A percentile compares a stretch with the other conserved stretches of the same genome.
phyloP scores from a whole-genome alignment of 2,113 vertebrate species.

The Rhagologus leucostigma region DNA sequence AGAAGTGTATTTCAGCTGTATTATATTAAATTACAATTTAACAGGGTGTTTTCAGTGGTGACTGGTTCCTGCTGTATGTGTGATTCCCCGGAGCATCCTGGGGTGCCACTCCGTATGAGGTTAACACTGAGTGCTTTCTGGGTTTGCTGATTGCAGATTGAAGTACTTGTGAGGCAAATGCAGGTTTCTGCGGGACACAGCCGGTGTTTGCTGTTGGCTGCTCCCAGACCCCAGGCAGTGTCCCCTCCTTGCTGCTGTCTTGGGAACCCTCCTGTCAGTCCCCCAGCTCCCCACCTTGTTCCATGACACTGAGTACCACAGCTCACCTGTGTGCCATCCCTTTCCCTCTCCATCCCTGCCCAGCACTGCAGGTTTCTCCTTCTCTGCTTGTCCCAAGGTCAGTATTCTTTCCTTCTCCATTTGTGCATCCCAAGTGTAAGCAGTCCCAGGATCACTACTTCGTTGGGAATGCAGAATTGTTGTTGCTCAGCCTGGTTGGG shows the following conservation, averaged over 20 bases:
- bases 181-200: neutral
- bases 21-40: neutral
- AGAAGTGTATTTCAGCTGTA: neutral
- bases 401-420: neutral
- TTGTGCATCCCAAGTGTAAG: neutral
- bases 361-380: neutral
- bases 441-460: neutral
- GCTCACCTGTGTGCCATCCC: neutral
- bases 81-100: accelerated
- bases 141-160: neutral
- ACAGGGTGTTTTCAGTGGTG: neutral
- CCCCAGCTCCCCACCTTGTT: neutral
- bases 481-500: neutral
- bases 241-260: neutral
- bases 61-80: neutral
- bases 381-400: neutral
- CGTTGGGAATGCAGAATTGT: neutral
- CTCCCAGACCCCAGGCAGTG: neutral
- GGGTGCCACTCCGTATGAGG: accelerated
- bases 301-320: neutral
- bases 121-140: neutral
- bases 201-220: neutral
- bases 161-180: accelerated
- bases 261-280: neutral
- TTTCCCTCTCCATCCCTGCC: neutral